Conservation (phyloP, 1,140 invertebrate genomes). For the Marisa cornuarietis region DNA sequence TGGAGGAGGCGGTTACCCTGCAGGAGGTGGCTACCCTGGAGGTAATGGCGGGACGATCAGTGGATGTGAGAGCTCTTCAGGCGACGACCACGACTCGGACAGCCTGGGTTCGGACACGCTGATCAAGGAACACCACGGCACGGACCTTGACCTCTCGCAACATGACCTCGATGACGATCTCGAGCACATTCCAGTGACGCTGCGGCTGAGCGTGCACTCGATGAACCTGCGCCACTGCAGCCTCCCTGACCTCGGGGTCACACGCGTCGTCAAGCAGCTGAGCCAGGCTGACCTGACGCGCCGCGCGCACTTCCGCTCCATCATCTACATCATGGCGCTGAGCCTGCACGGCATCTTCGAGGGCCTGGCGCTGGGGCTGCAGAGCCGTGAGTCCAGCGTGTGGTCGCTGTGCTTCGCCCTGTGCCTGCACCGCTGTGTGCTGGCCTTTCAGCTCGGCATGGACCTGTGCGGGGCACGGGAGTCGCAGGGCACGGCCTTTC, state of each 20-base stretch:
- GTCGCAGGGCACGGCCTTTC: conserved; percentile 68
- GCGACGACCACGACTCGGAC: conserved; percentile 39
- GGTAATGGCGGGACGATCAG: background rate
- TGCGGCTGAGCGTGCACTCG: conserved; percentile 16
- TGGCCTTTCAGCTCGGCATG: conserved; percentile 56
- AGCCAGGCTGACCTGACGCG: conserved; percentile 44
- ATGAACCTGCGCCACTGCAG: conserved; percentile 35
- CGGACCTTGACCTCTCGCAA: conserved; percentile 7
- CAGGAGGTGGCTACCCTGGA: background rate
- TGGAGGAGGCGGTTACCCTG: background rate
- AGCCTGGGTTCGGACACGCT: conserved; percentile 21
- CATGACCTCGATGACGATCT: background rate
- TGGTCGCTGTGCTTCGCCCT: conserved; percentile 59
- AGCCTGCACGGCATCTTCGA: conserved; percentile 93
- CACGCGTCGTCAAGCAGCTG: conserved; percentile 54
- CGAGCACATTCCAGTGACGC: conserved; percentile 21
- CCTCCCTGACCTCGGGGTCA: conserved; percentile 51
- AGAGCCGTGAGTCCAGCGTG: conserved; percentile 64
- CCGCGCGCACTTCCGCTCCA: conserved; percentile 50
- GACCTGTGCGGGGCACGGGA: conserved; percentile 65
- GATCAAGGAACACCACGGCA: conserved; percentile 17
- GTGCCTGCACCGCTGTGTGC: conserved; percentile 49
- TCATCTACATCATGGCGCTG: conserved; percentile 81
- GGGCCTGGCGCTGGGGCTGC: conserved; percentile 84
- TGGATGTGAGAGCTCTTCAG: background rate